phyloP scores from a whole-genome alignment of 2,113 vertebrate genomes.

The Craseonycteris thonglongyai region DNA sequence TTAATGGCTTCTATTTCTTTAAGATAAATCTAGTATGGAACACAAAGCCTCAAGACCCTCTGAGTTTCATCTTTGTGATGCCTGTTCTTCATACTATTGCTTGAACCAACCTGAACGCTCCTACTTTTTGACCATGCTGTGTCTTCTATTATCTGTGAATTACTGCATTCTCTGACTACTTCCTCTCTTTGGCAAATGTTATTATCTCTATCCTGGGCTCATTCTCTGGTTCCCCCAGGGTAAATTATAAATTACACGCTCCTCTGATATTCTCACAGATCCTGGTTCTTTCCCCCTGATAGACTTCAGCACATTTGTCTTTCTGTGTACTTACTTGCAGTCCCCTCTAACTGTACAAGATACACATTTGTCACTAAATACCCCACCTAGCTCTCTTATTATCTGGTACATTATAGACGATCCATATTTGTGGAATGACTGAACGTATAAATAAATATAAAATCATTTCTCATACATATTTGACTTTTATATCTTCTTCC shows the following conservation, averaged over 20 bases:
- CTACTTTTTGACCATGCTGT: background rate
- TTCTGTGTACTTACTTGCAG: background rate
- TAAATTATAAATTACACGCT: background rate
- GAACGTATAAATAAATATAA: background rate
- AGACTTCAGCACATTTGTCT: background rate
- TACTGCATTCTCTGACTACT: background rate
- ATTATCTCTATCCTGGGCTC: background rate
- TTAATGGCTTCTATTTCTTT: background rate
- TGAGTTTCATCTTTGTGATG: background rate
- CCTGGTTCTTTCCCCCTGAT: background rate
- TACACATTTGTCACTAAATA: background rate
- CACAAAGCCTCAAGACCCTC: background rate
- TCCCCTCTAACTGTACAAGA: background rate
- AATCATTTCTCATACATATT: background rate
- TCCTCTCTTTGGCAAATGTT: background rate
- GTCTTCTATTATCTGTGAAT: background rate
- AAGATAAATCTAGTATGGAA: background rate
- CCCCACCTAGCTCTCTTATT: background rate
- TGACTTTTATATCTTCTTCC: background rate
- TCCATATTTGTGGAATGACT: background rate
- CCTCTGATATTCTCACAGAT: background rate
- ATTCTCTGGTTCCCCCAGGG: background rate
- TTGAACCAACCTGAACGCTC: background rate
- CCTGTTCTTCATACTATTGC: background rate
- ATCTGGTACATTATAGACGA: background rate